Evolutionary conservation across 2,797 vertebrate species (phyloP).

Genomic region (Chiloscyllium punctatum): DNA sequence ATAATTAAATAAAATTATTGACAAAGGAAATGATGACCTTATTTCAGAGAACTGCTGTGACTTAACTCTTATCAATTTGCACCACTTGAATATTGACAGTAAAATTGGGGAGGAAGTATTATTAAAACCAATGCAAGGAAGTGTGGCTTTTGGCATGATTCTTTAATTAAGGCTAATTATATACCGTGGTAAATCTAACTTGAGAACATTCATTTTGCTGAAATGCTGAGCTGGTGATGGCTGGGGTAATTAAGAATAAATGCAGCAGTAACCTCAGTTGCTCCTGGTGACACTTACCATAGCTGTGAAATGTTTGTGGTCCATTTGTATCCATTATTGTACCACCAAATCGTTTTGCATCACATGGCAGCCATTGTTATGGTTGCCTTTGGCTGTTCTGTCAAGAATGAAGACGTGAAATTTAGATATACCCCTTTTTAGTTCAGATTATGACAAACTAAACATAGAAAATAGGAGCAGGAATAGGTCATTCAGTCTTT

Average conservation of each 20-base stretch:
- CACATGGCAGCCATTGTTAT: too few species aligned
- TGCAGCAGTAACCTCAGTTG: not conserved
- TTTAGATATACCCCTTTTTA: not conserved
- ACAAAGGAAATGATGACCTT: not conserved
- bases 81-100: not conserved
- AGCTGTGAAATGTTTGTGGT: not conserved
- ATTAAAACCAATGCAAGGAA: not conserved
- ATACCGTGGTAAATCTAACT: not conserved
- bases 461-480: too few species aligned
- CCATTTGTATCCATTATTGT: not conserved
- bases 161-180: not conserved
- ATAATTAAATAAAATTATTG: conserved; percentile 11
- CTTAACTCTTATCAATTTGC: not conserved
- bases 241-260: not conserved
- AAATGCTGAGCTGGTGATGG: not conserved
- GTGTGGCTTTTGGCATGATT: not conserved
- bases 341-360: not conserved
- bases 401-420: not conserved
- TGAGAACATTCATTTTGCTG: not conserved
- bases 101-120: not conserved
- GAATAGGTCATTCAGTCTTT: too few species aligned
- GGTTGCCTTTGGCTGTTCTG: not conserved
- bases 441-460: too few species aligned
- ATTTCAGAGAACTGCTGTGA: conserved; percentile 8
- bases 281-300: not conserved